Evolutionary conservation across 2,888 invertebrate species (phyloP).

Genomic region (Chesias legatella): DNA sequence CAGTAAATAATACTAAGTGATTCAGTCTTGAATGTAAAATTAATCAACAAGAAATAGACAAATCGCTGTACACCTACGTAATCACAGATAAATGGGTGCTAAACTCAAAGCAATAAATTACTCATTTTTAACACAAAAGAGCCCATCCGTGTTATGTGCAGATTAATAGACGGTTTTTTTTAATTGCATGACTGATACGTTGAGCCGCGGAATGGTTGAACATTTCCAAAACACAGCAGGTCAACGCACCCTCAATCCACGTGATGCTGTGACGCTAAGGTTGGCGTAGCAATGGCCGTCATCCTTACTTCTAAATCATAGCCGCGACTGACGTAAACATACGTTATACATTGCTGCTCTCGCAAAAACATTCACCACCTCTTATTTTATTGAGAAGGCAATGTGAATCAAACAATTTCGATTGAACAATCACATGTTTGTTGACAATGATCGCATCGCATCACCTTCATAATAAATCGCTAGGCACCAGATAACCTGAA

Average conservation of each 20-base stretch:
- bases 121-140: conserved; percentile 34
- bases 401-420: conserved; percentile 29
- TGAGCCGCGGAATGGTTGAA: conserved; percentile 40
- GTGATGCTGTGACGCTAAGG: conserved; percentile 64
- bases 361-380: conserved; percentile 21
- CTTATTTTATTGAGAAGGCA: conserved; percentile 23
- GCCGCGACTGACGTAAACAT: conserved; percentile 30
- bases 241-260: conserved; percentile 66
- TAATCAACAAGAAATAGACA: conserved; percentile 38
- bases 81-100: conserved; percentile 39
- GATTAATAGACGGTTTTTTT: conserved; percentile 46
- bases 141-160: conserved; percentile 35
- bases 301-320: conserved; percentile 50
- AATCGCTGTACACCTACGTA: conserved; percentile 42
- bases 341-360: conserved; percentile 40
- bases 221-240: conserved; percentile 73
- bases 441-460: background rate
- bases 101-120: conserved; percentile 46
- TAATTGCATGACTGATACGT: conserved; percentile 47
- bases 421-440: conserved; percentile 1
- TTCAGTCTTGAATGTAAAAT: conserved; percentile 30
- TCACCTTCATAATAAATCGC: conserved; percentile 39
- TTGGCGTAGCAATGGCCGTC: conserved; percentile 43
- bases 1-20: background rate
- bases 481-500: conserved; percentile 58